phyloP scores from a whole-genome alignment of 2,888 invertebrate genomes.

The Silvanus unidentatus region DNA sequence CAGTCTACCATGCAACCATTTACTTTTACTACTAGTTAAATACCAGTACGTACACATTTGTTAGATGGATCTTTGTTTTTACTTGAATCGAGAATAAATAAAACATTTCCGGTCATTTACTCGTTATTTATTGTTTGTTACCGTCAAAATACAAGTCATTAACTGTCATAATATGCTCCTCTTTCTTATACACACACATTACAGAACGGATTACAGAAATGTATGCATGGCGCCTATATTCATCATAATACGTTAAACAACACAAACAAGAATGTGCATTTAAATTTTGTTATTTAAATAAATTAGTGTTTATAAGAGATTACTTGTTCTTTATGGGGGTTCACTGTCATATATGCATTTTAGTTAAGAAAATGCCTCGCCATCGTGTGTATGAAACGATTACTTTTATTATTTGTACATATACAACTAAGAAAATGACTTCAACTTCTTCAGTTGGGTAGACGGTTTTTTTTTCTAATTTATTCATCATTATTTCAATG shows the following conservation, averaged over 20 bases:
- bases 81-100: slow-evolving; percentile 23
- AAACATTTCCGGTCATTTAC: slow-evolving; percentile 36
- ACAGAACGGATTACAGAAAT: no score
- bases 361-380: no score
- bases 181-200: not conserved
- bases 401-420: no score
- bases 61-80: not conserved
- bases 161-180: slow-evolving; percentile 30
- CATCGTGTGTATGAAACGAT: no score
- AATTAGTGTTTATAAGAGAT: slow-evolving; percentile 8
- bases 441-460: no score
- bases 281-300: slow-evolving; percentile 11
- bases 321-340: not conserved
- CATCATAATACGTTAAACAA: slow-evolving; percentile 11
- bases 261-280: slow-evolving; percentile 12
- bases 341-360: no score
- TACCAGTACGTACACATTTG: no score
- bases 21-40: not conserved
- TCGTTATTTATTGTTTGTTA: slow-evolving; percentile 35
- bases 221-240: slow-evolving; percentile 14
- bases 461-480: no score
- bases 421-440: no score
- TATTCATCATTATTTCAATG: no score
- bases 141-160: slow-evolving; percentile 36
- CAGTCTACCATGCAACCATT: slow-evolving; percentile 26